These are phyloP conservation scores for Drosophila murphyi DNA, from an alignment of 1,140 invertebrate species.

Conservation along the genomic window DNA sequence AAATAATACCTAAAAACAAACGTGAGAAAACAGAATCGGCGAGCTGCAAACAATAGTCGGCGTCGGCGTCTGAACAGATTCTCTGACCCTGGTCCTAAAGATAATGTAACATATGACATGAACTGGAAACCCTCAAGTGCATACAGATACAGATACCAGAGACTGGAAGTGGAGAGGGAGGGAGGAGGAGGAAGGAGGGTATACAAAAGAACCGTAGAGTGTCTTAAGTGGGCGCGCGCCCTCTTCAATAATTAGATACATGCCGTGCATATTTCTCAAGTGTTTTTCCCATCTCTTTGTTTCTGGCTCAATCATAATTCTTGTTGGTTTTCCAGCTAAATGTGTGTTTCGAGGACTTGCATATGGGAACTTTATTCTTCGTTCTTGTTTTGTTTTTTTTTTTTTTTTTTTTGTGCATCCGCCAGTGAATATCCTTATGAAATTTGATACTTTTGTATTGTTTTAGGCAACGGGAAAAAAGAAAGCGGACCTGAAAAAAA, in stretches of 20 bases:
- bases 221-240: slow-evolving; percentile 63
- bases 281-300: slow-evolving; percentile 43
- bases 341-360: slow-evolving; percentile 28
- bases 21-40: slow-evolving; percentile 63
- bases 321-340: slow-evolving; percentile 8
- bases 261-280: slow-evolving; percentile 52
- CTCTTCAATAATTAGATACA: slow-evolving; percentile 74
- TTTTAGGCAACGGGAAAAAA: slow-evolving; percentile 37
- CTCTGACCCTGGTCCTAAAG: slow-evolving; percentile 8
- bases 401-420: slow-evolving; percentile 36
- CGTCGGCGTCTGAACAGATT: slow-evolving; percentile 5
- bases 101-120: slow-evolving; percentile 29
- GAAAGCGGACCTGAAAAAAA: slow-evolving; percentile 36
- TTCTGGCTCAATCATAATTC: slow-evolving; percentile 16
- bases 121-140: slow-evolving; percentile 2
- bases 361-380: slow-evolving; percentile 46
- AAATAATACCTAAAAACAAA: not conserved
- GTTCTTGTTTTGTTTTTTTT: slow-evolving; percentile 28
- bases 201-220: slow-evolving; percentile 4
- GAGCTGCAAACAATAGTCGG: slow-evolving; percentile 30
- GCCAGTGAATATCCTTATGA: slow-evolving; percentile 70
- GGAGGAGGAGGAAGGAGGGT: no score
- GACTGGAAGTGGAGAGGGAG: not conserved
- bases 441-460: slow-evolving; percentile 67
- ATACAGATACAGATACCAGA: not conserved